phyloP scores from a whole-genome alignment of 2,888 invertebrate species.

The Xanthorhoe spadicearia region DNA sequence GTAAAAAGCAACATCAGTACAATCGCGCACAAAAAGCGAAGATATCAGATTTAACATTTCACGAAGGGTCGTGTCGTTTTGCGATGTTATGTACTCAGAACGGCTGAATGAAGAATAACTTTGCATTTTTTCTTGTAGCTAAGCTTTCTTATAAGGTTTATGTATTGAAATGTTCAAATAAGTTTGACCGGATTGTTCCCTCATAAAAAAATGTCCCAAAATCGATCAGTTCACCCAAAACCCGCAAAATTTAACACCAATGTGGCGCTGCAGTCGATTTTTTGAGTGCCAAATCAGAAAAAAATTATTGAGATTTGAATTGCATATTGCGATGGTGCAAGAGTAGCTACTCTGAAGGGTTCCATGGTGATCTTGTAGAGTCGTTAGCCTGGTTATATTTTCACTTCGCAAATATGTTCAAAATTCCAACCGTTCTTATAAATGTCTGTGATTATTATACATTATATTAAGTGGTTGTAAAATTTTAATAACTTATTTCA shows the following conservation, averaged over 20 bases:
- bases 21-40: constrained; percentile 40
- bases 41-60: constrained; percentile 71
- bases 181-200: too few relatives aligned
- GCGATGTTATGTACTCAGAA: constrained; percentile 13
- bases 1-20: constrained; percentile 42
- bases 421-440: constrained; percentile 7
- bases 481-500: constrained; percentile 23
- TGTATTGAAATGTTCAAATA: too few relatives aligned
- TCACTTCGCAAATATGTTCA: constrained; percentile 27
- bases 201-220: too few relatives aligned
- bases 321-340: too few relatives aligned
- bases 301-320: too few relatives aligned
- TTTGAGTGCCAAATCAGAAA: too few relatives aligned
- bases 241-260: too few relatives aligned
- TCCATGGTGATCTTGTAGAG: too few relatives aligned
- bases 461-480: constrained; percentile 19
- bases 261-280: too few relatives aligned
- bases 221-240: too few relatives aligned
- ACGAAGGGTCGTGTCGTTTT: constrained; percentile 49
- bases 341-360: too few relatives aligned
- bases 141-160: too few relatives aligned
- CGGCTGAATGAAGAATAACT: not conserved
- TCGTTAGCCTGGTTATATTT: not conserved
- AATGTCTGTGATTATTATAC: constrained; percentile 31
- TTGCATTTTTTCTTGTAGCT: not conserved